Conservation (phyloP, 2,113 vertebrate species). For the Pangasianodon hypophthalmus region DNA sequence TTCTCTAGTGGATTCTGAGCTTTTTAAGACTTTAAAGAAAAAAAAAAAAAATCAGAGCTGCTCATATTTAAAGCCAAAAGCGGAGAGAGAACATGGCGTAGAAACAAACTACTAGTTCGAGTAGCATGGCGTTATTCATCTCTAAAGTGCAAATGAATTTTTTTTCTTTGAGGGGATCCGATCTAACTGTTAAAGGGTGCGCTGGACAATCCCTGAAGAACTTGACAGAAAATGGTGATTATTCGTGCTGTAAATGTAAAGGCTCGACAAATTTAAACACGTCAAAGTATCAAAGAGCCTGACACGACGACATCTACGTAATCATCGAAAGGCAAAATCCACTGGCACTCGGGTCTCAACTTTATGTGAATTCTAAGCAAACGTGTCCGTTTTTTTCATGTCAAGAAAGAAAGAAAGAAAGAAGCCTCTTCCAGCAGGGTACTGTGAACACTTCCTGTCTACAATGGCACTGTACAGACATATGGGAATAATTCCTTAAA, state of each 20-base stretch:
- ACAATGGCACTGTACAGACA: background rate
- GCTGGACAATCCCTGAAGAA: slow-evolving; percentile 47
- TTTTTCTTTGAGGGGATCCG: slow-evolving; percentile 16
- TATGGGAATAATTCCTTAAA: background rate
- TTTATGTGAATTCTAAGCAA: background rate
- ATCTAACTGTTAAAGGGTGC: slow-evolving; percentile 48
- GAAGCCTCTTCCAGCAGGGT: slow-evolving; percentile 14
- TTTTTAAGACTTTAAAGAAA: background rate
- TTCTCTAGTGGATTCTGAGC: background rate
- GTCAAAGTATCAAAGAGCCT: background rate
- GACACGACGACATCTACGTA: slow-evolving; percentile 19
- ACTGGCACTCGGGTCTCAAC: slow-evolving; percentile 22
- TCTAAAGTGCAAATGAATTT: slow-evolving; percentile 57
- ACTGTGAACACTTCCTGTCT: slow-evolving; percentile 1
- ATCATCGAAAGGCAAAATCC: slow-evolving; percentile 31
- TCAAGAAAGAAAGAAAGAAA: background rate
- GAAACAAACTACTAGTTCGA: background rate
- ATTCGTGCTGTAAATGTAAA: background rate
- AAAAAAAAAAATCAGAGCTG: background rate
- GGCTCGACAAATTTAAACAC: background rate
- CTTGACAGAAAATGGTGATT: background rate
- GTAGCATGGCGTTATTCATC: background rate
- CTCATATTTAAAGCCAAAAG: background rate
- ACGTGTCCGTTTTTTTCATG: background rate
- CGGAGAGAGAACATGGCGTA: background rate